Conservation (phyloP, 2,888 invertebrate species). For the Deroplatys truncata region DNA sequence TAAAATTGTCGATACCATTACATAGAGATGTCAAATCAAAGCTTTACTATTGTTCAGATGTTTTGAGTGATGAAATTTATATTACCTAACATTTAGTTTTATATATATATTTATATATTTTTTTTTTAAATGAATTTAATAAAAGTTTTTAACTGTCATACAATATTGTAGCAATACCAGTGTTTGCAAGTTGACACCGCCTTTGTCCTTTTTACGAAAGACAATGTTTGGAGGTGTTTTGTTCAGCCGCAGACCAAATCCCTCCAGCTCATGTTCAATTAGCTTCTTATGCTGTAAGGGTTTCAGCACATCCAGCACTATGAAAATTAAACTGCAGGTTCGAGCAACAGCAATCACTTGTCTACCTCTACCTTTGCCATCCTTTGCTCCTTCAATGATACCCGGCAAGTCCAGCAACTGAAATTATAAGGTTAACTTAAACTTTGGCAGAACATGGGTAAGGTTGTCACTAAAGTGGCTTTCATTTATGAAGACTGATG, state of each 20-base stretch:
- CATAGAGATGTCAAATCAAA: no score
- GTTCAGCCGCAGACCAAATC: conserved; percentile 93
- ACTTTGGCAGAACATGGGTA: conserved; percentile 30
- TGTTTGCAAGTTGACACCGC: conserved; percentile 92
- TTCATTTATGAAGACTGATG: no score
- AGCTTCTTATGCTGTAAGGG: conserved; percentile 94
- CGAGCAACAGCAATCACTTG: conserved; percentile 99
- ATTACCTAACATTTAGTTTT: no score
- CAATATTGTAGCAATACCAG: conserved; percentile 54
- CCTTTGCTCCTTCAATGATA: conserved; percentile 99
- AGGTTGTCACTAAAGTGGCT: background rate
- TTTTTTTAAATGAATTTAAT: no score
- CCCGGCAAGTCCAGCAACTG: conserved; percentile 97
- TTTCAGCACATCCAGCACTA: conserved; percentile 95
- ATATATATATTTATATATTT: no score
- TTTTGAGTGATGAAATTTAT: no score
- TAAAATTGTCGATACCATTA: no score
- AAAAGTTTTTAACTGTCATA: background rate
- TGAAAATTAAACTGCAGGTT: conserved; percentile 96
- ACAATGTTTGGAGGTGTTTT: conserved; percentile 96
- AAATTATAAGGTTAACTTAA: conserved; percentile 27
- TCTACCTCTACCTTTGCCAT: conserved; percentile 97
- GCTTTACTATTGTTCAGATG: no score
- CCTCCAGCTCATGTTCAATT: conserved; percentile 97
- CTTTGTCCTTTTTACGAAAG: conserved; percentile 96